Evolutionary conservation across 2,113 vertebrate species (phyloP).

Genomic region (Syngnathoides biaculeatus): DNA sequence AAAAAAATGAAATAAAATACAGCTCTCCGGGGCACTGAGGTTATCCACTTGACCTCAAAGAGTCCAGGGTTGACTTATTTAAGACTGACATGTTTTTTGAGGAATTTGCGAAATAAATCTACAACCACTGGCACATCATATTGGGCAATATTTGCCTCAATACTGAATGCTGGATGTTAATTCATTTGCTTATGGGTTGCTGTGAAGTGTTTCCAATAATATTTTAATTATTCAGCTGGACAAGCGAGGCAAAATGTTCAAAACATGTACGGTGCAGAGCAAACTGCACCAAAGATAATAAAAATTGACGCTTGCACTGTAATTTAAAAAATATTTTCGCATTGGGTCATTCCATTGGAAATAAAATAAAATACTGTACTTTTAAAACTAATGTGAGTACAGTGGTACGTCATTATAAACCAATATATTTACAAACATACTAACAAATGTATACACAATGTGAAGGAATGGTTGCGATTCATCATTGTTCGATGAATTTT

Average conservation of each 20-base stretch:
- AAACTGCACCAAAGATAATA: background rate
- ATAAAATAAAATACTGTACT: background rate
- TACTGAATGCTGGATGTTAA: background rate
- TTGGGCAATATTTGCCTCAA: background rate
- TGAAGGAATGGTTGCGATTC: background rate
- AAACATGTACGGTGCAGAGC: background rate
- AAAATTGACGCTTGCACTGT: too few relatives aligned
- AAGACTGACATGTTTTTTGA: background rate
- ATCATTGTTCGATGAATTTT: too few relatives aligned
- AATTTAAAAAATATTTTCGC: too few relatives aligned
- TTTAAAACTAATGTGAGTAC: background rate
- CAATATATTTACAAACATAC: background rate
- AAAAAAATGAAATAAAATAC: conserved; percentile 2
- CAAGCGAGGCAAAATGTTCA: background rate
- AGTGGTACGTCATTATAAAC: background rate
- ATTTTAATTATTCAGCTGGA: background rate
- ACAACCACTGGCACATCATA: background rate
- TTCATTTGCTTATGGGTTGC: background rate
- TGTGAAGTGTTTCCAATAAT: background rate
- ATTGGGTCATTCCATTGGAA: too few relatives aligned
- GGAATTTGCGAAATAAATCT: background rate
- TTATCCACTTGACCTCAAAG: conserved; percentile 34
- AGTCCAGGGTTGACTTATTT: conserved; percentile 8
- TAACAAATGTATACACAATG: background rate
- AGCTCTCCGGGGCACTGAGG: conserved; percentile 28